Evolutionary conservation across 2,888 invertebrate genomes (phyloP), one percentile per base, ranked within the genome.

Genomic region (Noctua janthina): DNA sequence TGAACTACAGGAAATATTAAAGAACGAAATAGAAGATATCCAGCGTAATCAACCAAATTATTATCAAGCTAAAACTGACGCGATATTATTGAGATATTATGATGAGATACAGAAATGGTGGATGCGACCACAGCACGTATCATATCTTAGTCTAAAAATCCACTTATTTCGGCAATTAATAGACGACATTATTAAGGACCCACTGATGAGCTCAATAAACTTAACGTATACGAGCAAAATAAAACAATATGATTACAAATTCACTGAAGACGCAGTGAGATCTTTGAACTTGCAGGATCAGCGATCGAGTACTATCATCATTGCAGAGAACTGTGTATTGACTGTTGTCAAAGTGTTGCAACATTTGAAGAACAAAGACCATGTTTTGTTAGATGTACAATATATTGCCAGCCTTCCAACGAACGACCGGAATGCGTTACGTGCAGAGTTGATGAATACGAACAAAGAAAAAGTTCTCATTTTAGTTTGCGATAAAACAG

Each of bases 291-390:
- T 67, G 67, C 15, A n/a, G 43, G 23, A 67, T 67, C 2, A n/a
- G 20, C 43, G 2, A 5, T 43, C n/a, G n/a, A 46, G n/a, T 46
- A 15, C n/a, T n/a, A 67, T 67, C 43, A 23, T 67, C 6, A 3
- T 81, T 77, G 20, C 71, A 73, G 54, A 66, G 10, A 77, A 70
- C 64, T 29, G 29, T 35, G 15, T 20, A n/a, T 46, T 80, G 13
- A 77, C 80, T 17, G 23, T 43, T 54, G 39, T 51, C 67, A 80
- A 77, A 59, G 23, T 77, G 29, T 59, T 68, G 39, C 80, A 80
- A 68, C 13, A 62, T 43, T 51, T 80, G 2, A 51, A 74, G 13
- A 71, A 35, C 54, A 74, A 39, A 74, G 35, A 51, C 1, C 59
- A 43, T 43, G 39, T 23, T 67, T 51, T 80, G 20, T 51, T 76